phyloP scores from a whole-genome alignment of 2,797 vertebrate genomes.

The Sternarchorhynchus goeldii region DNA sequence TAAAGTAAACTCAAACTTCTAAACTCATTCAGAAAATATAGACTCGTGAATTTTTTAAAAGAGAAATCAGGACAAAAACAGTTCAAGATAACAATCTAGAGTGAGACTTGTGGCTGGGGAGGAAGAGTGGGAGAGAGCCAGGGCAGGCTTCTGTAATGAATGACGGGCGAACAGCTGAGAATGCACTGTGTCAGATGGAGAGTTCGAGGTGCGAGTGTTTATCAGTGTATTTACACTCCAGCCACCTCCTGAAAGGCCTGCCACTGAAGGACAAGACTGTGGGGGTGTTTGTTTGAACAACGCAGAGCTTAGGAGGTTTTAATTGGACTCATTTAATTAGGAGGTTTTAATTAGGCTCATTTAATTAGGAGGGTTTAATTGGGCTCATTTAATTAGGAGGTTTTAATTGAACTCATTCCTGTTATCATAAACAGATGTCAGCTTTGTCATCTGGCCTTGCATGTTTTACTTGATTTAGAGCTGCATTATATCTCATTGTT shows the following conservation, averaged over 20 bases:
- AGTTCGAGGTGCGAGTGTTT: slow-evolving; percentile 65
- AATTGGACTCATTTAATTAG: slow-evolving; percentile 32
- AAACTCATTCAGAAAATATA: neutral
- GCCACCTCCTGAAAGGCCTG: slow-evolving; percentile 27
- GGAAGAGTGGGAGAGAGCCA: slow-evolving; percentile 41
- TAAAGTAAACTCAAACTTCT: slow-evolving; percentile 30
- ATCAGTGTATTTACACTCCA: slow-evolving; percentile 68
- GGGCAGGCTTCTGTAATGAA: slow-evolving; percentile 63
- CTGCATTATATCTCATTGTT: too few species aligned
- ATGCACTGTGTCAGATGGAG: slow-evolving; percentile 69
- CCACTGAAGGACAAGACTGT: slow-evolving; percentile 5
- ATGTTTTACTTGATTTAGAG: neutral
- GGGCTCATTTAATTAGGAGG: slow-evolving; percentile 36
- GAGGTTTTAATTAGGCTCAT: slow-evolving; percentile 18
- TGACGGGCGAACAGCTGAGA: slow-evolving; percentile 77
- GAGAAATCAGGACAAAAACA: slow-evolving; percentile 47
- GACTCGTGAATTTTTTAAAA: neutral
- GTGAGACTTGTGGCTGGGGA: slow-evolving; percentile 49
- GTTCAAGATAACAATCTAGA: slow-evolving; percentile 14
- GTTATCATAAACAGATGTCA: slow-evolving; percentile 23
- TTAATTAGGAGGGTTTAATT: slow-evolving; percentile 7
- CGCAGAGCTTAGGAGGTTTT: neutral
- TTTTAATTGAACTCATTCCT: slow-evolving; percentile 36
- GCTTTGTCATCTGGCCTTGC: slow-evolving; percentile 15
- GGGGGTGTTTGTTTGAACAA: slow-evolving; percentile 29